These are phyloP conservation scores for Thalassoma bifasciatum DNA, from an alignment of 2,113 vertebrate species.

Conservation along the genomic window DNA sequence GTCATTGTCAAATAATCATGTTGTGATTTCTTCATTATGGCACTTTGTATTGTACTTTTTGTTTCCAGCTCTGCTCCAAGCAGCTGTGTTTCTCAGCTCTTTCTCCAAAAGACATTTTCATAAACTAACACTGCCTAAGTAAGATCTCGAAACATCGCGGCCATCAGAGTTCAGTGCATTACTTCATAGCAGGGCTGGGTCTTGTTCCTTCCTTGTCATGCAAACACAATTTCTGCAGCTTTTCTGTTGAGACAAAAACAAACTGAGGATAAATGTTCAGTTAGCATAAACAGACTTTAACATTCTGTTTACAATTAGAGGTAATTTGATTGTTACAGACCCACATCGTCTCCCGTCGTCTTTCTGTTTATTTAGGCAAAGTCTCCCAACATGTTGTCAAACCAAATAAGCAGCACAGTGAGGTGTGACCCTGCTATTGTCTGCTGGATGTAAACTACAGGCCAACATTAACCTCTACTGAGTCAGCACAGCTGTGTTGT, in stretches of 20 bases:
- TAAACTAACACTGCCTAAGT: not conserved
- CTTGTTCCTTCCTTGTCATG: constrained; percentile 33
- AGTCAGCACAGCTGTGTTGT: constrained; percentile 68
- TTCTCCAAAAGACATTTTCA: not conserved
- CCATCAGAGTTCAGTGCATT: constrained; percentile 35
- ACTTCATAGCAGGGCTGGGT: constrained; percentile 53
- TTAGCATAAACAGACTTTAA: not conserved
- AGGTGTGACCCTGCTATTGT: constrained; percentile 25
- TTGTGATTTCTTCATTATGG: not conserved
- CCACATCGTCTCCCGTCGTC: not conserved
- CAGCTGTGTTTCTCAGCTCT: not conserved
- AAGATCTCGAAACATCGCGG: constrained; percentile 15
- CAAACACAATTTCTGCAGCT: constrained; percentile 8
- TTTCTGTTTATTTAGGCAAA: constrained; percentile 4
- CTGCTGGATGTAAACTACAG: constrained; percentile 24
- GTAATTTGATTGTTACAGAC: constrained; percentile 7
- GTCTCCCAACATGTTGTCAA: constrained; percentile 30
- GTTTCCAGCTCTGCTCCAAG: not conserved
- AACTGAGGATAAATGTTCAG: not conserved
- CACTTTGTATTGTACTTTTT: not conserved
- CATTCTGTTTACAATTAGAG: not conserved
- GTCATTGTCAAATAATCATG: not conserved
- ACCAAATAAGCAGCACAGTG: constrained; percentile 52
- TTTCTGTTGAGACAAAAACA: constrained; percentile 10
- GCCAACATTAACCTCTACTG: constrained; percentile 19